A percentile compares a stretch with the other conserved stretches of the same genome.
phyloP scores from a whole-genome alignment of 2,797 vertebrate species.

The Spizella passerina region DNA sequence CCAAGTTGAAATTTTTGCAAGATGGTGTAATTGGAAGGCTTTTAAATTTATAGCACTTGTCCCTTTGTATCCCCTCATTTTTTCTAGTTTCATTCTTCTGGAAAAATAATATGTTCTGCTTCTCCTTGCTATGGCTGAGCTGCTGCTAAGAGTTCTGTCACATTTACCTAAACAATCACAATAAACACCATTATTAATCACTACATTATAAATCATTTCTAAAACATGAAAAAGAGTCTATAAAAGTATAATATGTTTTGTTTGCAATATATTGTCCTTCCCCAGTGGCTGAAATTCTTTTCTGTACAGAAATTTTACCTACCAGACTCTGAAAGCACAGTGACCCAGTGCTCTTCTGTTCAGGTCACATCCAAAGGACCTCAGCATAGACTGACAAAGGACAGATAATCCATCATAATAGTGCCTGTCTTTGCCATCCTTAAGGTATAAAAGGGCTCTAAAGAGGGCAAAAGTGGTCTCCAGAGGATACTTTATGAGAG shows the following conservation, averaged over 20 bases:
- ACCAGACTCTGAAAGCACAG: neutral
- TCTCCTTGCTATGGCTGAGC: neutral
- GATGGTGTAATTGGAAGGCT: neutral
- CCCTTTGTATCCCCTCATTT: neutral
- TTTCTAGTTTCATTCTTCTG: neutral
- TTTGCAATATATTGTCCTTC: neutral
- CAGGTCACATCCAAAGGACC: neutral
- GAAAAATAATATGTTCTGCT: neutral
- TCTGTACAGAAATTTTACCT: neutral
- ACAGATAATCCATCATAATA: neutral
- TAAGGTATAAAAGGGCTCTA: neutral
- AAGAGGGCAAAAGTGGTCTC: neutral
- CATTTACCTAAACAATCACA: neutral
- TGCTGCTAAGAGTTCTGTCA: neutral
- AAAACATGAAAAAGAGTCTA: neutral
- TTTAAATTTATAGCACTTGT: neutral
- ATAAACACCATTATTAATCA: constrained; percentile 16
- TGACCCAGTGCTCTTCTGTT: neutral
- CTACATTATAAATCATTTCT: neutral
- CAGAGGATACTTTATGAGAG: neutral
- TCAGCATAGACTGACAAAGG: neutral
- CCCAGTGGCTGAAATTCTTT: neutral
- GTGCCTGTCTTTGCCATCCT: neutral
- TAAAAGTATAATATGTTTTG: neutral
- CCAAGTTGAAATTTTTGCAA: neutral